Evolutionary conservation across 2,797 vertebrate species (phyloP), one percentile per base, ranked within the genome.

Genomic region (Micromesistius poutassou): DNA sequence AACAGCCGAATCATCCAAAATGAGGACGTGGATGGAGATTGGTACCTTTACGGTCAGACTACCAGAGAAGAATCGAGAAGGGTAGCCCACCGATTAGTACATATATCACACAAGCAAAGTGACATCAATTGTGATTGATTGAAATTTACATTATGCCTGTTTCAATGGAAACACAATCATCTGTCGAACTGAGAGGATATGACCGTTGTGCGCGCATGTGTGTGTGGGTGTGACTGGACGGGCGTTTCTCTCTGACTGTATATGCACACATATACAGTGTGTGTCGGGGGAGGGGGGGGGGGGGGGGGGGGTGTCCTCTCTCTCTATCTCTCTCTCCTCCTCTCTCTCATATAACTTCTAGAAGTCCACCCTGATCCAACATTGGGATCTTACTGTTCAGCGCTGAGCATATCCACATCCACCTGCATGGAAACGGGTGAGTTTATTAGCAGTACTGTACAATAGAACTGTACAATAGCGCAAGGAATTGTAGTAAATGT

Each of bases 361-460:
- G 62, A 68, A 25, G 62, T 68, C n/a, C 9, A 68, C 8, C 62
- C 62, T 25, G 8, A 28, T 28, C 62, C 62, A 68, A 8, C 25
- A 28, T 9, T 68, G 62, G n/a, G 62, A 68, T 28, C 25, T 68
- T 6, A 68, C 7, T 68, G 62, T 62, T 68, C 62, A 68, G 62
- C 62, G 1, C 55, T 62, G 55, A 62, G 55, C 55, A 62, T n/a
- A 62, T 25, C n/a, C n/a, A n/a, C n/a, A 9, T 25, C 55, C 55
- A 62, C 62, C 25, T 68, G 62, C 62, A 16, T 68, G 62, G n/a
- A 28, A 28, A 68, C 62, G 62, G 62, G 62, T 68, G 62, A 68
- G 62, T 68, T 10, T 28, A 28, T 68, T 68, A 68, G 7, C 25
- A 68, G 62, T 68, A 68, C 8, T 68, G 14, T n/a, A 28, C n/a